These are phyloP conservation scores for Bufo gargarizans DNA, from an alignment of 2,113 vertebrate genomes.

Conservation along the genomic window DNA sequence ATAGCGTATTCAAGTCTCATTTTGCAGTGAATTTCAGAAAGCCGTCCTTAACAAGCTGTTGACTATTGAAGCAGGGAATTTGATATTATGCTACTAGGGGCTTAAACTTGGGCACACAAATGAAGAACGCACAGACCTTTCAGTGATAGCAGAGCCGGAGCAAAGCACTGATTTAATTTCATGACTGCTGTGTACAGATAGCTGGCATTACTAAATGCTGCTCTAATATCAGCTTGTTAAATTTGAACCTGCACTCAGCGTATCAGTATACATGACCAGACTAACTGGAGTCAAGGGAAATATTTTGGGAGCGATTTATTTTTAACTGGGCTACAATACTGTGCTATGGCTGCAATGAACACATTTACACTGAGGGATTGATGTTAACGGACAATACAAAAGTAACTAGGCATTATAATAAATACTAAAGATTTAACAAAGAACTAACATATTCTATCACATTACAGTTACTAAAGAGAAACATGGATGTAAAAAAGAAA, in stretches of 20 bases:
- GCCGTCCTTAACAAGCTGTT: conserved; percentile 78
- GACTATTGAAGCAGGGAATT: conserved; percentile 75
- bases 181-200: conserved; percentile 76
- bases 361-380: conserved; percentile 61
- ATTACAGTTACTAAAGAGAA: neutral
- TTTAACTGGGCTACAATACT: conserved; percentile 83
- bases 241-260: conserved; percentile 85
- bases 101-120: conserved; percentile 68
- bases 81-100: conserved; percentile 74
- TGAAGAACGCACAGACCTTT: conserved; percentile 73
- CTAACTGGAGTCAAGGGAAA: conserved; percentile 94
- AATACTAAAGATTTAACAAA: no score
- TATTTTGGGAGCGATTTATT: conserved; percentile 95
- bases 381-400: neutral
- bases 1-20: conserved; percentile 6
- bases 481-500: neutral
- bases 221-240: conserved; percentile 93
- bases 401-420: neutral
- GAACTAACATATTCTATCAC: no score
- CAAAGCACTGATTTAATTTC: conserved; percentile 77
- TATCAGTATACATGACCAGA: conserved; percentile 85
- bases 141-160: conserved; percentile 69
- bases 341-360: conserved; percentile 84
- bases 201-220: conserved; percentile 82
- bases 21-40: conserved; percentile 61